Conservation (phyloP, 2,888 invertebrate genomes). For the Chymomyza fuscimana region DNA sequence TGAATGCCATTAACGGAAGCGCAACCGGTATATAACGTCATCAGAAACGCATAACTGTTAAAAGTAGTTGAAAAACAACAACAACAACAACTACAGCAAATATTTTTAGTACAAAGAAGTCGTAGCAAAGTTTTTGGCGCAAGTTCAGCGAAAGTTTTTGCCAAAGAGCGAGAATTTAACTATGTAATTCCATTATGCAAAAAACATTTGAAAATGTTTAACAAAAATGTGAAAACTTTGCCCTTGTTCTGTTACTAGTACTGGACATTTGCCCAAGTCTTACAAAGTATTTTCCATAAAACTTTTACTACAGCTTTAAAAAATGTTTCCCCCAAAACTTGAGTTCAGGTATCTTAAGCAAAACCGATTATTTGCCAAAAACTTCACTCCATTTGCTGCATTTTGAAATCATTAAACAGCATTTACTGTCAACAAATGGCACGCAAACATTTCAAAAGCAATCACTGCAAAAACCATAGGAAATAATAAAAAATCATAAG, state of each 20-base stretch:
- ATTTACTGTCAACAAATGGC: constrained; percentile 71
- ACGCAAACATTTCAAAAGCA: constrained; percentile 66
- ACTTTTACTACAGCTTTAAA: not conserved
- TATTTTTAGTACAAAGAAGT: not conserved
- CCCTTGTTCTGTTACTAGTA: constrained; percentile 39
- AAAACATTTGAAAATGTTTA: constrained; percentile 63
- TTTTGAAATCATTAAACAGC: constrained; percentile 67
- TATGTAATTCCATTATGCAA: constrained; percentile 71
- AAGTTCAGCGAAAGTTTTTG: constrained; percentile 49
- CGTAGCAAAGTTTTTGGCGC: constrained; percentile 52
- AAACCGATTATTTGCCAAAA: constrained; percentile 8
- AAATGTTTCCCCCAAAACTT: constrained; percentile 9
- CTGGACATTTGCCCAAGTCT: not conserved
- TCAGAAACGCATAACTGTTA: constrained; percentile 70
- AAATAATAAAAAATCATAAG: constrained; percentile 60
- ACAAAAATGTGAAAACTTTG: constrained; percentile 71
- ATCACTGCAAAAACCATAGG: constrained; percentile 44
- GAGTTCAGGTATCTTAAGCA: constrained; percentile 2
- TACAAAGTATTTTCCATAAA: not conserved
- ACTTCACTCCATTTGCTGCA: constrained; percentile 15
- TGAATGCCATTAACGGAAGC: constrained; percentile 47
- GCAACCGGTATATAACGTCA: constrained; percentile 55
- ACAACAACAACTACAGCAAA: not conserved
- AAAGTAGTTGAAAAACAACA: constrained; percentile 25
- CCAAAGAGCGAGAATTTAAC: constrained; percentile 1